Evolutionary conservation across 2,888 invertebrate species (phyloP).

Genomic region (Ichneumon xanthorius): DNA sequence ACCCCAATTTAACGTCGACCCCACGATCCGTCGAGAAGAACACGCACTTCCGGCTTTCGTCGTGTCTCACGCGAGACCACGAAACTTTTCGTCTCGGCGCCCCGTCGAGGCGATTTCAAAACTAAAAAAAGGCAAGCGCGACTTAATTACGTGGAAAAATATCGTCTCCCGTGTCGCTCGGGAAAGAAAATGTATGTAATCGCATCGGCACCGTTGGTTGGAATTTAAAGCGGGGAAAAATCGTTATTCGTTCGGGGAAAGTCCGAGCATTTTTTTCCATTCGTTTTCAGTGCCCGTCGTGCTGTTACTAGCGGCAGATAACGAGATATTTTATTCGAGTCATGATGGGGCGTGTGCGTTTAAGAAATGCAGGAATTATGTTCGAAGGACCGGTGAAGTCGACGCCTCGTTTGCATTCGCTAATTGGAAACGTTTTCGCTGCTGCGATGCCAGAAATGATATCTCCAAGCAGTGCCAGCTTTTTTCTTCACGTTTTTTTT

Average conservation of each 20-base stretch:
- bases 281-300: neutral
- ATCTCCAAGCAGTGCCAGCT: neutral
- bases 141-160: neutral
- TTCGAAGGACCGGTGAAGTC: neutral
- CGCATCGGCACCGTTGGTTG: too few relatives aligned
- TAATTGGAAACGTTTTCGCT: slow-evolving; percentile 15
- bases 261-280: neutral
- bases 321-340: too few relatives aligned
- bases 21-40: neutral
- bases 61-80: slow-evolving; percentile 37
- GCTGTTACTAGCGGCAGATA: too few relatives aligned
- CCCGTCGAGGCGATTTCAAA: neutral
- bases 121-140: neutral
- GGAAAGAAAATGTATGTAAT: neutral
- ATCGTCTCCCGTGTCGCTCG: neutral
- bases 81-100: slow-evolving; percentile 3
- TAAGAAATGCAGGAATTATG: neutral
- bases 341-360: neutral
- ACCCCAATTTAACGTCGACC: slow-evolving; percentile 8
- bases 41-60: slow-evolving; percentile 45
- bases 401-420: slow-evolving; percentile 8
- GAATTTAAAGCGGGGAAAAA: neutral
- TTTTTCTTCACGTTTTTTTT: neutral
- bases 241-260: neutral
- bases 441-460: slow-evolving; percentile 2